These are phyloP conservation scores for Morone chrysops DNA, from an alignment of 2,113 vertebrate species.

Conservation along the genomic window DNA sequence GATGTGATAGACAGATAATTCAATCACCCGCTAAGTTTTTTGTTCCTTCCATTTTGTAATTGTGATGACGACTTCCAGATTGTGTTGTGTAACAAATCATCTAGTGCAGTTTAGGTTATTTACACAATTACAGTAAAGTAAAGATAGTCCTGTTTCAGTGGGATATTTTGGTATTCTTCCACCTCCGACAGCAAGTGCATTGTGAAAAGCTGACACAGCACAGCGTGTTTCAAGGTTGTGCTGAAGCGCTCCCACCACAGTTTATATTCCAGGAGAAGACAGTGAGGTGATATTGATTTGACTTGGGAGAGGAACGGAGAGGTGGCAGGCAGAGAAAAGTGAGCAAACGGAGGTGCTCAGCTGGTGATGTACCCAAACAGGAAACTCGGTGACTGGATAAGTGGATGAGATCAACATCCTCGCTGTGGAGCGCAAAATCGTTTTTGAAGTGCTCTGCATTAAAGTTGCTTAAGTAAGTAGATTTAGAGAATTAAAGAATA, in stretches of 20 bases:
- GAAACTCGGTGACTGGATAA: slow-evolving; percentile 27
- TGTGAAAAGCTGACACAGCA: slow-evolving; percentile 48
- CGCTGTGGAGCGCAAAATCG: slow-evolving; percentile 1
- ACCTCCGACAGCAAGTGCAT: not conserved
- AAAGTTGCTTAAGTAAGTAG: not conserved
- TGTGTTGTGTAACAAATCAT: no score
- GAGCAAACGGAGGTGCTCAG: slow-evolving; percentile 46
- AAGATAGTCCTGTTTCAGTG: not conserved
- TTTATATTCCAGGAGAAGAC: slow-evolving; percentile 42
- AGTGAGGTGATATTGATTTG: slow-evolving; percentile 56
- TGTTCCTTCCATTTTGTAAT: no score
- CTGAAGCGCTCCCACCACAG: slow-evolving; percentile 28
- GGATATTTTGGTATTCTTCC: slow-evolving; percentile 26
- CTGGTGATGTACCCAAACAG: slow-evolving; percentile 41
- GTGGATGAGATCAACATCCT: slow-evolving; percentile 39
- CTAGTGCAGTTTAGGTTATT: no score
- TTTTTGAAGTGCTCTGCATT: not conserved
- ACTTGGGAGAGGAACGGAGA: slow-evolving; percentile 31
- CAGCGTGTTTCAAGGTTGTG: slow-evolving; percentile 52
- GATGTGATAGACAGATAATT: no score
- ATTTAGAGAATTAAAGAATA: not conserved
- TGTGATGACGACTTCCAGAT: no score
- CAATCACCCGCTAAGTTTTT: no score
- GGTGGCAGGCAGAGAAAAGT: slow-evolving; percentile 36
- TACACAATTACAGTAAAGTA: not conserved